These are phyloP conservation scores for Lycaena phlaeas DNA, from an alignment of 2,888 invertebrate genomes.

Conservation along the genomic window DNA sequence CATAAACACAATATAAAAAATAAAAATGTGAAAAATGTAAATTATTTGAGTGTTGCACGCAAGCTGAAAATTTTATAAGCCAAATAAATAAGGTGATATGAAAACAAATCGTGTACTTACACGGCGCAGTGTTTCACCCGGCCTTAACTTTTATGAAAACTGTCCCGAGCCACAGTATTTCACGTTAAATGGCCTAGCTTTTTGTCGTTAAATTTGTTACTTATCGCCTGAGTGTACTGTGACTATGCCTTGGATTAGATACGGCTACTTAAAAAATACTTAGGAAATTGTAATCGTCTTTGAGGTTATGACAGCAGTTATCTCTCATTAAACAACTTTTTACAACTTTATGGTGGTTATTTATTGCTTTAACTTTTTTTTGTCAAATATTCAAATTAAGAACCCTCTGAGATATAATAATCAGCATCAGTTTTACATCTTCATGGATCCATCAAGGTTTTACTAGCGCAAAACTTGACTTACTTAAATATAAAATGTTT, in stretches of 20 bases:
- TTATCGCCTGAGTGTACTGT: slow-evolving; percentile 34
- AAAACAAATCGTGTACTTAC: slow-evolving; percentile 25
- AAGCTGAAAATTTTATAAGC: slow-evolving; percentile 14
- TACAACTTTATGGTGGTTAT: too few relatives aligned
- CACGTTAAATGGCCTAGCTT: slow-evolving; percentile 57
- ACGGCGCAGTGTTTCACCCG: slow-evolving; percentile 26
- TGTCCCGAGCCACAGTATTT: slow-evolving; percentile 46
- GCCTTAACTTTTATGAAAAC: slow-evolving; percentile 51
- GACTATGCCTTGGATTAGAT: slow-evolving; percentile 9
- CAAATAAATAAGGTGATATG: slow-evolving; percentile 18
- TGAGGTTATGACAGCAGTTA: too few relatives aligned
- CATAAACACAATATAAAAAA: background rate
- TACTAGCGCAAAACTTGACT: too few relatives aligned
- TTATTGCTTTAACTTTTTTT: too few relatives aligned
- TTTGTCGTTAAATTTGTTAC: slow-evolving; percentile 59
- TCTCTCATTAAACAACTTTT: too few relatives aligned
- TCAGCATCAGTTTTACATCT: too few relatives aligned
- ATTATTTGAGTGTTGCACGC: slow-evolving; percentile 1
- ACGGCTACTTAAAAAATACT: too few relatives aligned
- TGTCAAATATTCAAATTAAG: too few relatives aligned
- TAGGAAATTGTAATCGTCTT: too few relatives aligned
- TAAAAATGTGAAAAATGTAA: slow-evolving; percentile 2
- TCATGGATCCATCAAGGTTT: too few relatives aligned
- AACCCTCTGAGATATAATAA: too few relatives aligned
- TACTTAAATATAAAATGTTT: too few relatives aligned